These are phyloP conservation scores for Alectoris magna DNA, from an alignment of 2,797 vertebrate genomes.

Conservation along the genomic window DNA sequence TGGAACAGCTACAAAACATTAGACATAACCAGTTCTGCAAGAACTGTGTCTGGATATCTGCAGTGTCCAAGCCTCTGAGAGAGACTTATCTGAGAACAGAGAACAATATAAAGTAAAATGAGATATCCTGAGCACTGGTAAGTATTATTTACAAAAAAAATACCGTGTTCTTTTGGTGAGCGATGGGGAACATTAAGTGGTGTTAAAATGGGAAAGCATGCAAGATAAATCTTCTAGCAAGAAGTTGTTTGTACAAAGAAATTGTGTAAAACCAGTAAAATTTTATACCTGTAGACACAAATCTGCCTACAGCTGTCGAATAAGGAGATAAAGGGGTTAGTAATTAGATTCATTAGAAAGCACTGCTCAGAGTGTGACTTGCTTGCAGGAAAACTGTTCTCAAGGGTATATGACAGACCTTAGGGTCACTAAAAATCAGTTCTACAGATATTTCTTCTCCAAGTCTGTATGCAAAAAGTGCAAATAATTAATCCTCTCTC, in stretches of 20 bases:
- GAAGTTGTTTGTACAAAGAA: not conserved
- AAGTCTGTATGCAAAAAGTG: not conserved
- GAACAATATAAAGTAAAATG: conserved; percentile 36
- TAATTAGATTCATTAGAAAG: conserved; percentile 1
- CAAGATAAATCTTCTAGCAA: not conserved
- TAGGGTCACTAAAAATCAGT: not conserved
- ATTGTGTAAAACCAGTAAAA: not conserved
- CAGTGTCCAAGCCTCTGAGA: conserved; percentile 7
- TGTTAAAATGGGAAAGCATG: not conserved
- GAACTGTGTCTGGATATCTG: conserved; percentile 52
- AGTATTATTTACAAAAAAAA: conserved; percentile 59
- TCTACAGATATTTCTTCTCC: not conserved
- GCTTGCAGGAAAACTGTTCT: not conserved
- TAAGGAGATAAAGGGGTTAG: not conserved
- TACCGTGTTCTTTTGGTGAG: not conserved
- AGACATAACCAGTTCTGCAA: conserved; percentile 72
- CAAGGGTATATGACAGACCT: not conserved
- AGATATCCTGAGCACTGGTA: conserved; percentile 47
- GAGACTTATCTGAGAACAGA: conserved; percentile 26
- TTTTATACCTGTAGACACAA: not conserved
- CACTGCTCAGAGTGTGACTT: not conserved
- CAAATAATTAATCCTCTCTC: not conserved
- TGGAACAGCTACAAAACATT: conserved; percentile 56
- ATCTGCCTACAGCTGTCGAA: not conserved
- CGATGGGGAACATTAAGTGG: not conserved